Base-by-base conservation (phyloP, 2,113 vertebrate species). In the Oryzias javanicus region DNA sequence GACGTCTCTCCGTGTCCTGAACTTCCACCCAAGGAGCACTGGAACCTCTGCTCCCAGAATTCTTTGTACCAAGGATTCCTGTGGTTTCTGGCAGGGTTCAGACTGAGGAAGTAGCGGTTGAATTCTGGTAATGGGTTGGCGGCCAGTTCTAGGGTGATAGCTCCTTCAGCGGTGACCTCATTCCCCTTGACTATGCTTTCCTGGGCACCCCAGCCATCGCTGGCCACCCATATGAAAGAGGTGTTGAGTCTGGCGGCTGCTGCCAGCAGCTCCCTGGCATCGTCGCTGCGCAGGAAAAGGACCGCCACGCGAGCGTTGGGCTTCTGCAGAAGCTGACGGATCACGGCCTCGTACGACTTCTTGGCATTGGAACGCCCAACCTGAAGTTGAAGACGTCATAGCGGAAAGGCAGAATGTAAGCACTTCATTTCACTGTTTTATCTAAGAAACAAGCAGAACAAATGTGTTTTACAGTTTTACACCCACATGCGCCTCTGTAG, bases 11-110 rank as follows among this genome's bases (percentile, higher is more conserved):
- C 82, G 47, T 88, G 75, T 67, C 29, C 89, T 68, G 68, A 16
- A 22, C 53, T 67, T 29, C 56, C 42, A 48, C 61, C 83, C 12
- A 98, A 90, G 27, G 91, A 93, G 69, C 97, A 99, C 78, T 99
- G 97, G 76, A 98, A 98, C 53, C 96, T 95, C 86, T 98, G 97
- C 76, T 99, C 96, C 97, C 97, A 99, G 87, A 98, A 98, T 70
- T 98, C 97, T 81, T 90, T 93, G 89, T 94, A 99, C 97, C 97
- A 98, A 18, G 97, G 97, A 74, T 99, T 98, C 1, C 95, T 92
- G 4, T 90, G 90, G 83, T 99, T 99, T 78, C 87, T 94, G 68
- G 89, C 85, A 0, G 97, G 96, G 42, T 87, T 91, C 76, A 99
- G 93, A 59, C 88, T 92, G 64, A 96, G 93, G 83, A 99, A 99